Evolutionary conservation across 2,888 invertebrate species (phyloP), one percentile per base, ranked within the genome.

Genomic region (Pseudanteris insignis): DNA sequence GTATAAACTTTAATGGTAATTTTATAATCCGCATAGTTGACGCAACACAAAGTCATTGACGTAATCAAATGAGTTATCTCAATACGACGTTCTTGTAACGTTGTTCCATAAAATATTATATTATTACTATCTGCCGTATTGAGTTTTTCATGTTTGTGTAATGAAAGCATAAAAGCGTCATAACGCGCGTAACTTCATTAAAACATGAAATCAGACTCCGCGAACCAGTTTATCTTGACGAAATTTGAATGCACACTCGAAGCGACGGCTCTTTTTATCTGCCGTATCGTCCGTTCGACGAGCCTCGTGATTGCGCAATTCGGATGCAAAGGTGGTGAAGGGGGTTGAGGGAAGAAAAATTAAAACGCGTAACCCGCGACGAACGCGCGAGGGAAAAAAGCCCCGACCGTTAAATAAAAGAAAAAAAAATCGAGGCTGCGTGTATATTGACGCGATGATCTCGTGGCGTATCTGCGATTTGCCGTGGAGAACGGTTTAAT

Each of bases 401-500:
- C 13, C 29, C 2, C n/a, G n/a, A 10, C 14, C 34, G 34, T 54
- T 55, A 50, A 55, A 55, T 61, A 21, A 60, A 61, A 40, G 50
- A 44, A 11, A 14, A 25, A 18, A 26, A 26, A 7, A 29, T 36
- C 53, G 46, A 54, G 41, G 37, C 6, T 37, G 6, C 29, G 14
- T 50, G 34, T 26, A 47, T 26, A 18, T 37, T 30, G 47, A 37
- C 37, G 21, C 29, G 61, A 55, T 50, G 50, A 59, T 59, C 58
- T 34, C 25, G 10, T 12, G 28, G 57, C 66, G 59, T 43, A 30
- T 34, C 18, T 30, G 36, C n/a, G 43, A 62, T 36, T 51, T 51
- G 18, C 54, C 13, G 18, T n/a, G 14, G 54, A 32, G 50, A 63
- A 43, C 58, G 54, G n/a, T 54, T 67, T 71, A 73, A 75, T 65